A percentile compares a stretch with the other conserved stretches of the same genome.
Evolutionary conservation across 2,888 invertebrate species (phyloP).

Genomic region (Plutella xylostella): DNA sequence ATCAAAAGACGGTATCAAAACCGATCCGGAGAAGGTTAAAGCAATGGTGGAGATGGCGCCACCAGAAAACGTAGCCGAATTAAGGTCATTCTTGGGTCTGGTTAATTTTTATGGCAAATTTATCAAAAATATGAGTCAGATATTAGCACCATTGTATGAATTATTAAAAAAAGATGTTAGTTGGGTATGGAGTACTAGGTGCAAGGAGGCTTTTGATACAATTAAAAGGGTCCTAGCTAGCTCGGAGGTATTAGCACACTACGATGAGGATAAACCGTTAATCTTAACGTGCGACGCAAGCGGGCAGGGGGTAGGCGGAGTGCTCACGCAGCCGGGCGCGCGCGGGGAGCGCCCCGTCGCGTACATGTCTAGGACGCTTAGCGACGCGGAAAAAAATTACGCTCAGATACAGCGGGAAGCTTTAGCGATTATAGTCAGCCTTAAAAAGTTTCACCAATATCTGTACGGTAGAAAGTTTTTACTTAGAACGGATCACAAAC

Average conservation of each 20-base stretch:
- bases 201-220: no score
- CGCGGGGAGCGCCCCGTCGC: no score
- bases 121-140: neutral
- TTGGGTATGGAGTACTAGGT: no score
- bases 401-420: neutral
- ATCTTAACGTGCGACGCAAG: neutral
- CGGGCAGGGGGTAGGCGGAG: neutral
- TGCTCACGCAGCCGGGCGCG: neutral
- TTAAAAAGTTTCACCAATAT: neutral
- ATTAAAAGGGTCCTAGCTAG: no score
- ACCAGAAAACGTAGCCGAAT: neutral
- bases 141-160: neutral
- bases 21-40: neutral
- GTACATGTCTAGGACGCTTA: no score
- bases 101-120: neutral
- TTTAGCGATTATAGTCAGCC: conserved; percentile 5
- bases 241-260: no score
- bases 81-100: neutral
- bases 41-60: neutral
- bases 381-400: conserved; percentile 1
- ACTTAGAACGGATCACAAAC: neutral
- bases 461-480: neutral
- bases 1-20: neutral
- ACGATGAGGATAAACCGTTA: neutral
- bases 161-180: neutral